A percentile compares a stretch with the other conserved stretches of the same genome.
These are phyloP conservation scores for Clytia hemisphaerica DNA, from an alignment of 30 jellyfish, hydroid and myxozoan species.

Conservation along the genomic window DNA sequence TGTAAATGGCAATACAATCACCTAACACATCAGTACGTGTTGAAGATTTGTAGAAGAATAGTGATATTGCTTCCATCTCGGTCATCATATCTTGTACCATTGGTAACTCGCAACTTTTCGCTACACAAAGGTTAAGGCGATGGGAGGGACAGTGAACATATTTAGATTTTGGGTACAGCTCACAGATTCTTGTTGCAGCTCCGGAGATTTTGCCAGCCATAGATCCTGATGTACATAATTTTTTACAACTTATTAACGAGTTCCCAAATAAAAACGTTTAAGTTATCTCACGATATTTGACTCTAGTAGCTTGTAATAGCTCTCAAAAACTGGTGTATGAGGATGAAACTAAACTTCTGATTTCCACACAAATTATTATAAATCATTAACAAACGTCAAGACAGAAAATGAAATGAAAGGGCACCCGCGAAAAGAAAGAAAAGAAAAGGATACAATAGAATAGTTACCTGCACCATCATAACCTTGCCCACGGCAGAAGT, in stretches of 20 bases:
- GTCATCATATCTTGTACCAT: slow-evolving; percentile 30
- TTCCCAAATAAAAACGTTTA: too few species aligned
- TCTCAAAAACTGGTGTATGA: too few species aligned
- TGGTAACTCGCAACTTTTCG: slow-evolving; percentile 20
- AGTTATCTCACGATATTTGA: too few species aligned
- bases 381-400: too few species aligned
- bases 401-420: too few species aligned
- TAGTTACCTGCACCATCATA: slow-evolving; percentile 66
- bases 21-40: slow-evolving; percentile 2
- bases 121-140: slow-evolving; percentile 32
- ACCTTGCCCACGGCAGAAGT: slow-evolving; percentile 41
- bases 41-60: not conserved
- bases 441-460: too few species aligned
- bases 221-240: too few species aligned
- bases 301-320: too few species aligned
- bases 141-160: slow-evolving; percentile 49
- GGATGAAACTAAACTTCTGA: too few species aligned
- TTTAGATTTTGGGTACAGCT: slow-evolving; percentile 24
- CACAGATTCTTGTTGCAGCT: slow-evolving; percentile 22
- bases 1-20: not conserved
- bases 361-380: too few species aligned
- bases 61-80: not conserved
- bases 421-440: too few species aligned
- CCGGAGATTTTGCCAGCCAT: slow-evolving; percentile 37
- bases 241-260: too few species aligned